These are phyloP conservation scores for Nomia melanderi DNA, from an alignment of 1,140 invertebrate genomes.

Conservation along the genomic window DNA sequence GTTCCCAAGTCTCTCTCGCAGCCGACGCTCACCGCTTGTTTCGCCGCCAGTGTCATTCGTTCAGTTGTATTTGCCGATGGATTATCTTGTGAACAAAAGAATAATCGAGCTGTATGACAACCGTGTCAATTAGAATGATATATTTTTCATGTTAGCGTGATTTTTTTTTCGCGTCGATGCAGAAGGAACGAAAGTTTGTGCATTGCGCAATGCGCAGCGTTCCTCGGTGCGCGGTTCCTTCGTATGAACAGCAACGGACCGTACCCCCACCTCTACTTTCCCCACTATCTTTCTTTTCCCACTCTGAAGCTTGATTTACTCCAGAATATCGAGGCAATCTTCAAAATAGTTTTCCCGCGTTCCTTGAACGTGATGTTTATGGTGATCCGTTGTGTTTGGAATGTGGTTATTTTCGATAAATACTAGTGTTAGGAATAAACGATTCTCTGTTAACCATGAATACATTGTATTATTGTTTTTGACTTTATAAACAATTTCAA, in stretches of 20 bases:
- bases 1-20: slow-evolving; percentile 31
- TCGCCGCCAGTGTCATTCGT: background rate
- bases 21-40: background rate
- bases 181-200: slow-evolving; percentile 69
- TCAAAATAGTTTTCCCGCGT: slow-evolving; percentile 17
- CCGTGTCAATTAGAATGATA: background rate
- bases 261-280: slow-evolving; percentile 28
- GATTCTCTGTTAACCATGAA: too few relatives aligned
- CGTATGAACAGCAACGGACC: slow-evolving; percentile 64
- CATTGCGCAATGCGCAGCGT: slow-evolving; percentile 75
- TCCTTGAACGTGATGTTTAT: background rate
- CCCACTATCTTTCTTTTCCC: slow-evolving; percentile 25
- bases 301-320: background rate
- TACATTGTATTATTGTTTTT: too few relatives aligned
- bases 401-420: background rate
- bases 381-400: too few relatives aligned
- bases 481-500: background rate
- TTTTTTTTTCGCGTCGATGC: slow-evolving; percentile 27
- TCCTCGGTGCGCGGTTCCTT: slow-evolving; percentile 55
- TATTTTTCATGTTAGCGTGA: slow-evolving; percentile 38
- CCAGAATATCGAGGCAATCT: background rate
- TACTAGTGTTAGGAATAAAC: too few relatives aligned
- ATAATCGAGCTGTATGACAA: background rate
- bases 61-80: background rate
- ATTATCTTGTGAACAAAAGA: background rate